Evolutionary conservation across 2,888 invertebrate genomes (phyloP).

Genomic region (Sycophila texana): DNA sequence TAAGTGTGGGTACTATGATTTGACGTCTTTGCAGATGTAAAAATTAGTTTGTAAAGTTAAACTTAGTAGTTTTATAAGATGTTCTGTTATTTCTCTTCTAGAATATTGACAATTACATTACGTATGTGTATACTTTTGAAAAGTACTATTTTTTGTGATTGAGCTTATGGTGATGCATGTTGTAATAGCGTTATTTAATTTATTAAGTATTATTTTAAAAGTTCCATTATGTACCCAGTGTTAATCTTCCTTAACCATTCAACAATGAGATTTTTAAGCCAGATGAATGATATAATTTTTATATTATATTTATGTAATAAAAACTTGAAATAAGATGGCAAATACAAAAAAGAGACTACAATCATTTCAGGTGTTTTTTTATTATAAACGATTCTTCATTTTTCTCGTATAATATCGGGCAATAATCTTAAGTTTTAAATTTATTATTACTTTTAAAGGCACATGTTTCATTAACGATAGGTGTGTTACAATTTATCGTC

Average conservation of each 20-base stretch:
- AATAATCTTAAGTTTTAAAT: conserved; percentile 70
- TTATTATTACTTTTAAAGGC: conserved; percentile 74
- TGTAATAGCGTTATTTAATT: conserved; percentile 48
- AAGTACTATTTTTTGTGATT: conserved; percentile 52
- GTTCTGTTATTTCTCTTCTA: conserved; percentile 44
- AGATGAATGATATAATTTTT: conserved; percentile 53
- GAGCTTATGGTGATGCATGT: conserved; percentile 27
- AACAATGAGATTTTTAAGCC: conserved; percentile 45
- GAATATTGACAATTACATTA: conserved; percentile 52
- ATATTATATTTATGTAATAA: conserved; percentile 51
- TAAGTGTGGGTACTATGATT: conserved; percentile 25
- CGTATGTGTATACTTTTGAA: conserved; percentile 51
- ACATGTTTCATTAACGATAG: conserved; percentile 69
- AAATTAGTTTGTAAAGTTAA: conserved; percentile 37
- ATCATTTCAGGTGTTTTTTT: conserved; percentile 62
- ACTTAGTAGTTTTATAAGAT: conserved; percentile 38
- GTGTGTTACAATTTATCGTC: conserved; percentile 55
- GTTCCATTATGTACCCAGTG: conserved; percentile 49
- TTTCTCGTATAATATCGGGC: conserved; percentile 72
- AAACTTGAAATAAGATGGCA: conserved; percentile 41
- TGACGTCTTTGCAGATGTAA: conserved; percentile 49
- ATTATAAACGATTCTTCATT: conserved; percentile 73
- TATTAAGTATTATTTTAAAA: conserved; percentile 46
- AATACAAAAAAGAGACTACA: conserved; percentile 43
- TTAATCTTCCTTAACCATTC: conserved; percentile 41